phyloP scores from a whole-genome alignment of 2,888 invertebrate genomes.

The Taenaris catops region DNA sequence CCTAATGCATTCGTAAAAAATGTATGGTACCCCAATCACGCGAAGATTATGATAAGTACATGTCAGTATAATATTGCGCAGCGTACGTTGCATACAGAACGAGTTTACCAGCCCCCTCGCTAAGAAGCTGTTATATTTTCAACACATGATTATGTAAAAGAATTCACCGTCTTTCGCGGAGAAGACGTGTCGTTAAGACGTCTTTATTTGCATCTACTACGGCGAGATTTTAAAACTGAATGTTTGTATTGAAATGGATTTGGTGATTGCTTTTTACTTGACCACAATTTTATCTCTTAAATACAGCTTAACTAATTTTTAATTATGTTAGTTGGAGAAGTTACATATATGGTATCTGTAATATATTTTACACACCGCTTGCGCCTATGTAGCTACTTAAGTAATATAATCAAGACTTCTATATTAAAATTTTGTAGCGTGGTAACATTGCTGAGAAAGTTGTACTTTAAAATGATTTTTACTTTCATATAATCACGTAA shows the following conservation, averaged over 20 bases:
- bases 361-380: too few relatives aligned
- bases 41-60: slow-evolving; percentile 68
- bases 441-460: too few relatives aligned
- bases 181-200: slow-evolving; percentile 70
- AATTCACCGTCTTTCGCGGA: slow-evolving; percentile 61
- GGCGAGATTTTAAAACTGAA: slow-evolving; percentile 23
- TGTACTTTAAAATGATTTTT: too few relatives aligned
- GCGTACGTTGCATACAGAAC: slow-evolving; percentile 50
- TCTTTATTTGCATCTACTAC: slow-evolving; percentile 64
- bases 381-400: too few relatives aligned
- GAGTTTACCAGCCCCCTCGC: slow-evolving; percentile 55
- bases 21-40: slow-evolving; percentile 22
- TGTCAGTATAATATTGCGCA: slow-evolving; percentile 52
- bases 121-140: slow-evolving; percentile 75
- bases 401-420: too few relatives aligned
- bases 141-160: slow-evolving; percentile 78
- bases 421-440: too few relatives aligned
- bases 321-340: too few relatives aligned
- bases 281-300: too few relatives aligned
- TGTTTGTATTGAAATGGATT: slow-evolving; percentile 17
- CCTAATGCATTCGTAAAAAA: slow-evolving; percentile 19
- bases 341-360: too few relatives aligned
- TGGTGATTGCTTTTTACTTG: too few relatives aligned
- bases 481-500: too few relatives aligned
- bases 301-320: too few relatives aligned